These are phyloP conservation scores for Eunapius fragilis DNA, from an alignment of 37 sponge, comb jelly and placozoan species.

Conservation along the genomic window DNA sequence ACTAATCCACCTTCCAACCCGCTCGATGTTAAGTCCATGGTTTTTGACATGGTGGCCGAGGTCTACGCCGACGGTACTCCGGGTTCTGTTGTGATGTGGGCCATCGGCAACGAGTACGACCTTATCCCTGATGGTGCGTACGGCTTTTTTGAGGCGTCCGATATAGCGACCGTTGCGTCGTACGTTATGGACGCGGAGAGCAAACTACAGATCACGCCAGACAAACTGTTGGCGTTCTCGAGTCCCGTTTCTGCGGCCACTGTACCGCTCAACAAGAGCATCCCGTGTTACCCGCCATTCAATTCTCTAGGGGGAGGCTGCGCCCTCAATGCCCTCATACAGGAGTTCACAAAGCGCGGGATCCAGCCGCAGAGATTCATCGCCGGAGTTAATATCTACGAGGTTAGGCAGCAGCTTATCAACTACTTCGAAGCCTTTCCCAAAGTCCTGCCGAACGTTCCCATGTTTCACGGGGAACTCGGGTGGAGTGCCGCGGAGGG, in stretches of 20 bases:
- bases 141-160: background rate
- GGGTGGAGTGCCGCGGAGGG: background rate
- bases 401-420: background rate
- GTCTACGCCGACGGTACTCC: background rate
- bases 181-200: background rate
- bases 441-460: background rate
- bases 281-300: background rate
- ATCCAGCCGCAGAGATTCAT: background rate
- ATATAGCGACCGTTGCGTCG: background rate
- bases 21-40: background rate
- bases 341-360: background rate
- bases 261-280: background rate
- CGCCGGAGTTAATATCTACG: background rate
- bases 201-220: background rate
- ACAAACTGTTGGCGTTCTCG: background rate
- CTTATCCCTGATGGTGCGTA: background rate
- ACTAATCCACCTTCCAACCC: background rate
- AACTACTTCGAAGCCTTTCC: background rate
- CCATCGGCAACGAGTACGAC: background rate
- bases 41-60: background rate
- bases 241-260: background rate
- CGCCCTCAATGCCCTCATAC: background rate
- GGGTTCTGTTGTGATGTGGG: background rate
- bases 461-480: background rate
- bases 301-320: background rate